Base-by-base conservation (phyloP, 2,888 invertebrate species). In the Lysandra coridon region DNA sequence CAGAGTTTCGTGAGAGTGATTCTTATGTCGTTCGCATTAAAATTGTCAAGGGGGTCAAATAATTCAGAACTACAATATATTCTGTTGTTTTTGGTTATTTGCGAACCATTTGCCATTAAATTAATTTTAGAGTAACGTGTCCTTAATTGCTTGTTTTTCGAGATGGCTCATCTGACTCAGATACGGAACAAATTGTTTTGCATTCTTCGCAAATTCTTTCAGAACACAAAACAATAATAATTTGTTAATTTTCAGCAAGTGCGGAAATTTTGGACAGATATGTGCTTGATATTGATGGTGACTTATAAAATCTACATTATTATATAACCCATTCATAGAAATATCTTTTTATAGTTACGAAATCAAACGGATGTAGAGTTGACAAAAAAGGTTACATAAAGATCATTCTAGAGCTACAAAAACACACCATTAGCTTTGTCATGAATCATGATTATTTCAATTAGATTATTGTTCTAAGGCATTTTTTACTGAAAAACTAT, bases 311-410 rank as follows among this genome's bases (percentile, higher is more conserved):
- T 30, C 64, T 69, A 37, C 33, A 33, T 12, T 33, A 33, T 69
- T 69, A 69, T 33, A 33, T 6, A 37, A 69, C 33, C 69, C 64
- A 64, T 64, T 64, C 30, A 64, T 64, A 64, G 10, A 64, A 64
- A 64, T 64, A 64, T 30, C 64, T 64, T 64, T 64, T 37, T 37
- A 69, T 69, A 33, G 69, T 69, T 69, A 69, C 69, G 69, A 69
- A 69, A 69, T 69, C 33, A 14, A 33, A 69, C 69, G 69, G 69
- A 69, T 69, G 33, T 69, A 33, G 69, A 69, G 69, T 69, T 69
- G 69, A 69, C 69, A 69, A 17, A 69, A 37, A 69, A 69, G 69
- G 69, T 69, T 69, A 69, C 23, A 30, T 69, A 69, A 69, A 69
- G 69, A 69, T 37, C 69, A 69, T 69, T 64, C 64, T 69, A 7